A percentile compares a stretch with the other conserved stretches of the same genome.
phyloP scores from a whole-genome alignment of 2,113 vertebrate species.

The Pituophis catenifer region DNA sequence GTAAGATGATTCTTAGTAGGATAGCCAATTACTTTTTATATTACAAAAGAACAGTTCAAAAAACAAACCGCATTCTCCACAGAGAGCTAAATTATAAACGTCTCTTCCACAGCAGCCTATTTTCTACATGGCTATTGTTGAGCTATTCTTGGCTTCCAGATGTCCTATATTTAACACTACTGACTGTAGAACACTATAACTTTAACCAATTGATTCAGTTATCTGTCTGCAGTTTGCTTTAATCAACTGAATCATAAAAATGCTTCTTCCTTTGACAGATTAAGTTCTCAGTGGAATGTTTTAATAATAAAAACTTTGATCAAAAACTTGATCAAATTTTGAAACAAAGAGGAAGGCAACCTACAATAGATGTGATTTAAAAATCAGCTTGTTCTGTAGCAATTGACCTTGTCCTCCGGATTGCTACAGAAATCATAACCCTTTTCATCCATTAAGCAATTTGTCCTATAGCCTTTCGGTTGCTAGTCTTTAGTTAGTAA shows the following conservation, averaged over 20 bases:
- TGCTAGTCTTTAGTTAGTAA: conserved; percentile 72
- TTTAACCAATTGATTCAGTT: conserved; percentile 56
- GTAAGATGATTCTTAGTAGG: conserved; percentile 37
- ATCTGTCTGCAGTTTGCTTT: conserved; percentile 52
- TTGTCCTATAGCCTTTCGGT: conserved; percentile 66
- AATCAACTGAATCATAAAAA: conserved; percentile 70
- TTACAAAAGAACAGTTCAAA: background rate
- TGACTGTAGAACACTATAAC: conserved; percentile 40
- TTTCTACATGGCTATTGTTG: background rate
- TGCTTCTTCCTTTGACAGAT: conserved; percentile 49
- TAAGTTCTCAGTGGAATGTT: conserved; percentile 66
- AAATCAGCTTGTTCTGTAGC: conserved; percentile 72
- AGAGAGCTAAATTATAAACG: conserved; percentile 24
- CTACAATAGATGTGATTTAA: conserved; percentile 66
- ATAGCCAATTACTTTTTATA: background rate
- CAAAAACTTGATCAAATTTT: conserved; percentile 62
- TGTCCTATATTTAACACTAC: conserved; percentile 16
- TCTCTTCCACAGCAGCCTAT: conserved; percentile 9
- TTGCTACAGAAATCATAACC: conserved; percentile 75
- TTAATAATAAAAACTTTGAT: conserved; percentile 70
- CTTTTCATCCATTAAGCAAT: conserved; percentile 59
- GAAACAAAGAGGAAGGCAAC: conserved; percentile 62
- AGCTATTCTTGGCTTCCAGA: conserved; percentile 32
- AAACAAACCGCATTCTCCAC: background rate
- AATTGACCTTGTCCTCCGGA: conserved; percentile 76